phyloP scores from a whole-genome alignment of 2,797 vertebrate genomes.

The Hippoglossus hippoglossus region DNA sequence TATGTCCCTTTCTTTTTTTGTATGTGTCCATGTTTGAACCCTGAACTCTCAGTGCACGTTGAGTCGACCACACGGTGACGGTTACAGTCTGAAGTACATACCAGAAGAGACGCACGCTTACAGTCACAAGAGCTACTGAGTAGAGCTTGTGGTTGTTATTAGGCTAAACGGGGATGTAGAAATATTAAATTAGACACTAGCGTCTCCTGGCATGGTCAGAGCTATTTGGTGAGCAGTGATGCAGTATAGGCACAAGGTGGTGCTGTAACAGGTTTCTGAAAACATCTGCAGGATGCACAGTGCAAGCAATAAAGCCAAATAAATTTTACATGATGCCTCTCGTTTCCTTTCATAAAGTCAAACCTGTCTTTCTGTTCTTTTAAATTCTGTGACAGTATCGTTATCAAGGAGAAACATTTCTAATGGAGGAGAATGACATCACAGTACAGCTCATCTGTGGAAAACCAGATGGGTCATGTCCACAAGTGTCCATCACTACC shows the following conservation, averaged over 20 bases:
- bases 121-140: slow-evolving; percentile 41
- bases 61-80: slow-evolving; percentile 14
- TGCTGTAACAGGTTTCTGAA: slow-evolving; percentile 53
- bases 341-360: slow-evolving; percentile 2
- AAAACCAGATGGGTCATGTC: no score
- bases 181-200: slow-evolving; percentile 11
- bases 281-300: slow-evolving; percentile 66
- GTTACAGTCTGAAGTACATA: slow-evolving; percentile 17
- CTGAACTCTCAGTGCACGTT: slow-evolving; percentile 25
- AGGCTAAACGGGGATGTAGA: slow-evolving; percentile 15
- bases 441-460: no score
- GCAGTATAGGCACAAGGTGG: slow-evolving; percentile 58
- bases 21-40: slow-evolving; percentile 44
- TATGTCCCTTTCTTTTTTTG: slow-evolving; percentile 51
- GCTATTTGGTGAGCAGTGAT: slow-evolving; percentile 21
- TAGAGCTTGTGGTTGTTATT: slow-evolving; percentile 12
- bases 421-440: no score
- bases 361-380: background rate
- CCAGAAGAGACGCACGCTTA: background rate
- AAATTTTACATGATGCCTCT: slow-evolving; percentile 71
- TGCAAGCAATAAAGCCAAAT: slow-evolving; percentile 86
- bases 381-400: no score
- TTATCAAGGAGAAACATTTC: no score
- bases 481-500: no score
- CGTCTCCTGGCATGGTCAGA: slow-evolving; percentile 22